These are phyloP conservation scores for Aphelocoma californica DNA, from an alignment of 2,797 vertebrate genomes.

Conservation along the genomic window DNA sequence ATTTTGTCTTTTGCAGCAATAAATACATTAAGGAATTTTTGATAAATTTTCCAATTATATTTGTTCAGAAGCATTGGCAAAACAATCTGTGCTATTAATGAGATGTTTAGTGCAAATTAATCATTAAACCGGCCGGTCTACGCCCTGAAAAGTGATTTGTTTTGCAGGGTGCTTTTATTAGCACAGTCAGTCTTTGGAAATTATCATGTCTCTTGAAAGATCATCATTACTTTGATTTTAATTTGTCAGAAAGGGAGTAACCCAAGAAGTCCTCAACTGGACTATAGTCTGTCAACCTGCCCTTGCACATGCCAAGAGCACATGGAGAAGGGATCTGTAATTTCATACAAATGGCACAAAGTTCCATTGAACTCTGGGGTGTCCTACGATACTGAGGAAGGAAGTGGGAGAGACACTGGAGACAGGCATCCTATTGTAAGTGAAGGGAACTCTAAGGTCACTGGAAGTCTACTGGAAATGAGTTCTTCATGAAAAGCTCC, in stretches of 20 bases:
- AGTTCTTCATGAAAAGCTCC: neutral
- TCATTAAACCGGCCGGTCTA: constrained; percentile 16
- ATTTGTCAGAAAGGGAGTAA: neutral
- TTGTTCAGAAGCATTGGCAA: constrained; percentile 53
- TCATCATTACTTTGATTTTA: neutral
- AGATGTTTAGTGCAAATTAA: constrained; percentile 54
- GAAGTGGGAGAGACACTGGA: neutral
- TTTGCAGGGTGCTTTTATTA: constrained; percentile 22
- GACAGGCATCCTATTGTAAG: neutral
- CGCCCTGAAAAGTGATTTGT: neutral
- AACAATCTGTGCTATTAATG: constrained; percentile 63
- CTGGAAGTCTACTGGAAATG: neutral
- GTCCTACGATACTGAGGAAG: neutral
- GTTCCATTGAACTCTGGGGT: neutral
- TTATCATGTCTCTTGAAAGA: neutral
- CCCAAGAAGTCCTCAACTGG: neutral
- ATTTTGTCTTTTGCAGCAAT: constrained; percentile 31
- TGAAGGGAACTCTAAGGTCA: neutral
- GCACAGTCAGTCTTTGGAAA: neutral
- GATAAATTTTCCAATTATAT: constrained; percentile 66
- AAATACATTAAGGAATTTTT: constrained; percentile 67
- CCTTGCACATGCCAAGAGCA: neutral
- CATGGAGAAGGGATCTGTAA: neutral
- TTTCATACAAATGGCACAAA: neutral
- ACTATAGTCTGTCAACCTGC: neutral